Conservation (phyloP, 2,113 vertebrate genomes). For the Anolis carolinensis region DNA sequence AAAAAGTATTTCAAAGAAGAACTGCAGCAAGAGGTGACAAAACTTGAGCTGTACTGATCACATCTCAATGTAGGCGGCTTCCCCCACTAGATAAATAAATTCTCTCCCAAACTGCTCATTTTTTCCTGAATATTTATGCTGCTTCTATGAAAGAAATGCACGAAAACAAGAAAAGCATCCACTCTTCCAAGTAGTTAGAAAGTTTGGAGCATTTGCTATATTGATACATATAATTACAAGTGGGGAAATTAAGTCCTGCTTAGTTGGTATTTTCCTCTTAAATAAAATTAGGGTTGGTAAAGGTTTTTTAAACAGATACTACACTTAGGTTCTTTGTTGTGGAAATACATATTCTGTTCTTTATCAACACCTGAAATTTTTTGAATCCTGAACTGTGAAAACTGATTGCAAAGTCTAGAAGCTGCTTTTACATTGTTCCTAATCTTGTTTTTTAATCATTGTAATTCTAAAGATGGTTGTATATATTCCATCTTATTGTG, state of each 20-base stretch:
- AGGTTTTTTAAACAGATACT: not conserved
- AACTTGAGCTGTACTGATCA: not conserved
- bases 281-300: not conserved
- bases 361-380: no score
- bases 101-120: not conserved
- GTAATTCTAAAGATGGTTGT: no score
- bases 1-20: not conserved
- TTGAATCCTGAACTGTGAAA: no score
- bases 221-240: not conserved
- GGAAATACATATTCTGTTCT: not conserved
- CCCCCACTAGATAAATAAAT: not conserved
- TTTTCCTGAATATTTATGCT: not conserved
- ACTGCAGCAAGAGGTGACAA: not conserved
- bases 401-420: no score
- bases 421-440: no score
- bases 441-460: no score
- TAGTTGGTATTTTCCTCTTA: not conserved
- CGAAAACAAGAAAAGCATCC: not conserved
- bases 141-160: not conserved
- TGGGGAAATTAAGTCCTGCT: not conserved
- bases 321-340: not conserved
- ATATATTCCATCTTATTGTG: no score
- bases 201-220: not conserved
- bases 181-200: not conserved
- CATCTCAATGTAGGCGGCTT: no score